These are phyloP conservation scores for Eupithecia subumbrata DNA, from an alignment of 2,888 invertebrate genomes.

Conservation along the genomic window DNA sequence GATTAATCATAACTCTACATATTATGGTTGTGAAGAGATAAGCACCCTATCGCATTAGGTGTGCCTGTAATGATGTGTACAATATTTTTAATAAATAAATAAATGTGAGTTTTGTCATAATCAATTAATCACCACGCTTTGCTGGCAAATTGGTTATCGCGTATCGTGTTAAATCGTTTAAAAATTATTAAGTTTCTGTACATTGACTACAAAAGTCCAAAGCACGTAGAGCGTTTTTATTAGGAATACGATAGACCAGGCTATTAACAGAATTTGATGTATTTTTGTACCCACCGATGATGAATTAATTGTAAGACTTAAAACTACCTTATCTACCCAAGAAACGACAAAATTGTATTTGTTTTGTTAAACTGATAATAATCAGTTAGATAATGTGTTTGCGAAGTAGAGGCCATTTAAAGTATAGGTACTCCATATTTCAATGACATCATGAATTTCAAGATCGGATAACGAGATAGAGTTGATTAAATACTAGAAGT, in stretches of 20 bases:
- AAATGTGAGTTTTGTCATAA: too few species aligned
- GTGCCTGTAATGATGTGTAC: too few species aligned
- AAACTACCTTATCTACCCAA: neutral
- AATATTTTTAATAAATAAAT: too few species aligned
- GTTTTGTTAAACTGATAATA: neutral
- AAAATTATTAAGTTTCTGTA: too few species aligned
- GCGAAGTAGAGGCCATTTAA: neutral
- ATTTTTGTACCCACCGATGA: neutral
- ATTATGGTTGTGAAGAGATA: too few species aligned
- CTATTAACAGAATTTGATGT: neutral
- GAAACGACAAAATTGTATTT: neutral
- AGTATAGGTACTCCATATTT: neutral
- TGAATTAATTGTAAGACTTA: neutral
- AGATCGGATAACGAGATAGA: neutral
- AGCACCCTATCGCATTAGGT: too few species aligned
- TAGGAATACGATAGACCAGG: neutral
- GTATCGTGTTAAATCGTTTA: too few species aligned
- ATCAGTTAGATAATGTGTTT: neutral
- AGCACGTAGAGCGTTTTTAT: neutral
- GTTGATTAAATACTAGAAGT: neutral
- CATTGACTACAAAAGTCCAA: too few species aligned
- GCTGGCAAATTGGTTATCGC: too few species aligned
- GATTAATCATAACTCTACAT: too few species aligned
- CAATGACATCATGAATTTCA: neutral
- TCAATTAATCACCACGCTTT: too few species aligned